A percentile compares a stretch with the other conserved stretches of the same genome.
Conservation (phyloP, 2,888 invertebrate species). For the Idaea straminata region DNA sequence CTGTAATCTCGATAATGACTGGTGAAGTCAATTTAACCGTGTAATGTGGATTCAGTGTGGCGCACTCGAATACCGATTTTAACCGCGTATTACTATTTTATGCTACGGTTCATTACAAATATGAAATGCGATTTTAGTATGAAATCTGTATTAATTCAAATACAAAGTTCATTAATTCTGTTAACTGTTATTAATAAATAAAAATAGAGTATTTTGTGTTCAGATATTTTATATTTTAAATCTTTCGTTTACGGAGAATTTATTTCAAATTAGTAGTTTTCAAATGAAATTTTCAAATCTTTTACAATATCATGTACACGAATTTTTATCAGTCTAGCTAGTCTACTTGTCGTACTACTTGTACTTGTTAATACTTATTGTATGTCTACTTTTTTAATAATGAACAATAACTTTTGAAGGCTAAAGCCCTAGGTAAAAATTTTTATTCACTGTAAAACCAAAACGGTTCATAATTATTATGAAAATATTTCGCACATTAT, state of each 20-base stretch:
- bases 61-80: not conserved
- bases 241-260: no score
- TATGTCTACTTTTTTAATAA: constrained; percentile 5
- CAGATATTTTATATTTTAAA: no score
- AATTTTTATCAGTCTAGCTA: no score
- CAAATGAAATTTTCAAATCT: no score
- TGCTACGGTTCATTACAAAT: not conserved
- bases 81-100: not conserved
- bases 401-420: not conserved
- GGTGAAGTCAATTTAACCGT: not conserved
- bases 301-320: no score
- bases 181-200: no score
- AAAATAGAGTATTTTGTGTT: no score
- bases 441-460: constrained; percentile 8
- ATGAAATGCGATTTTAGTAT: not conserved
- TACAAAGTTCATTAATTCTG: not conserved
- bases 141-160: not conserved
- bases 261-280: no score
- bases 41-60: not conserved
- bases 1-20: not conserved
- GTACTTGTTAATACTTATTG: no score
- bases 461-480: constrained; percentile 12
- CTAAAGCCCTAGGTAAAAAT: not conserved
- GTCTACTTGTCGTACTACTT: no score
- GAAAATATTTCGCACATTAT: constrained; percentile 23